These are phyloP conservation scores for Lepidurus packardi DNA, from an alignment of 1,140 invertebrate genomes.

Conservation along the genomic window DNA sequence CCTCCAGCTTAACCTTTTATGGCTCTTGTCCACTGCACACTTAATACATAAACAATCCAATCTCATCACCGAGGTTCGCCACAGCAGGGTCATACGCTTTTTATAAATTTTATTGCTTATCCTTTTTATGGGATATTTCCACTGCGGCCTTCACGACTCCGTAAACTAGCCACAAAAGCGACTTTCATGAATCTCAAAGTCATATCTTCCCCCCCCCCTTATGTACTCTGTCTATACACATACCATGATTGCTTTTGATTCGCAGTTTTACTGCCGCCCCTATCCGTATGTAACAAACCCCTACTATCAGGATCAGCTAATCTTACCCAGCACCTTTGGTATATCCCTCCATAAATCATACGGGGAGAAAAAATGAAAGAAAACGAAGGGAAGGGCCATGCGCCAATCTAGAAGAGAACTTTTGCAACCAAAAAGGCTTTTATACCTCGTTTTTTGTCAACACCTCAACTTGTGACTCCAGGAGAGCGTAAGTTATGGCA, in stretches of 20 bases:
- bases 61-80: neutral
- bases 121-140: neutral
- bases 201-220: neutral
- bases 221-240: neutral
- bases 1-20: neutral
- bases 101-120: neutral
- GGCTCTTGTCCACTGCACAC: neutral
- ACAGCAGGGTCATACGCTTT: neutral
- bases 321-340: neutral
- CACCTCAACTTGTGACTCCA: constrained; percentile 12
- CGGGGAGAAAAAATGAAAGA: neutral
- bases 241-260: neutral
- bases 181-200: neutral
- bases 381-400: neutral
- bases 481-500: neutral
- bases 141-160: neutral
- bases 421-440: neutral
- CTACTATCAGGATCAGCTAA: neutral
- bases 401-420: neutral
- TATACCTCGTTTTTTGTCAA: neutral
- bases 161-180: neutral
- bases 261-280: neutral
- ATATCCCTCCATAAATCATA: neutral
- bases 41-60: constrained; percentile 4
- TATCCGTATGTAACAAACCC: neutral